Conservation (phyloP, 1,140 invertebrate genomes). For the Papilio dardanus region DNA sequence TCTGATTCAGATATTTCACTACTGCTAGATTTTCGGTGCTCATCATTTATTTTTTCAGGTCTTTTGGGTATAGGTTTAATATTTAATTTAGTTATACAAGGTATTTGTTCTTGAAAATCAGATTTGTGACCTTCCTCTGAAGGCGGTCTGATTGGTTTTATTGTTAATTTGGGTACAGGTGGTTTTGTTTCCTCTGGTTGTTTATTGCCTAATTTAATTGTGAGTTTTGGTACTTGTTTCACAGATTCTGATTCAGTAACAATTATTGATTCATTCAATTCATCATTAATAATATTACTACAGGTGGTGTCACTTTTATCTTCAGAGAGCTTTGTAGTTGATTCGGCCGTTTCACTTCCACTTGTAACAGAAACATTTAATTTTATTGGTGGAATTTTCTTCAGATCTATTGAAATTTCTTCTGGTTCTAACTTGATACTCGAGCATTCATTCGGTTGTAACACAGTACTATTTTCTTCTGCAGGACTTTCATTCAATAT, state of each 20-base stretch:
- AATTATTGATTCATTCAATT: slow-evolving; percentile 22
- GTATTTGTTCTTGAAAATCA: slow-evolving; percentile 55
- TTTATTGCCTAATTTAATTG: slow-evolving; percentile 72
- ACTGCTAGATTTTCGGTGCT: slow-evolving; percentile 76
- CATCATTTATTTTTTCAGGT: slow-evolving; percentile 73
- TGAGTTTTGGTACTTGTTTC: slow-evolving; percentile 76
- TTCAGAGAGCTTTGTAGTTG: slow-evolving; percentile 44
- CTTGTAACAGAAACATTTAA: slow-evolving; percentile 38
- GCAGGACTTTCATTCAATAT: slow-evolving; percentile 35
- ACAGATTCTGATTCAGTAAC: slow-evolving; percentile 41
- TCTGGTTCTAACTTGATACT: slow-evolving; percentile 27
- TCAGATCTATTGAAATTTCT: slow-evolving; percentile 33
- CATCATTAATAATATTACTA: slow-evolving; percentile 42
- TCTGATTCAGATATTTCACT: slow-evolving; percentile 81
- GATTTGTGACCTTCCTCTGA: slow-evolving; percentile 47
- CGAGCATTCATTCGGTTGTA: slow-evolving; percentile 32
- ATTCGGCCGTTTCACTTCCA: slow-evolving; percentile 30
- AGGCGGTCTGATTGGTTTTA: slow-evolving; percentile 72
- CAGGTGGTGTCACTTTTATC: slow-evolving; percentile 39
- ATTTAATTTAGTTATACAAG: slow-evolving; percentile 74
- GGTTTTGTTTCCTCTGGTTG: slow-evolving; percentile 67
- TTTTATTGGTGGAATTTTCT: slow-evolving; percentile 43
- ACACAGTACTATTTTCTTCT: slow-evolving; percentile 34
- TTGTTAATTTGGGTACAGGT: slow-evolving; percentile 74
- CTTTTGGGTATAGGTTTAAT: slow-evolving; percentile 76